These are phyloP conservation scores for Drepanosiphum platanoidis DNA, from an alignment of 2,888 invertebrate species.

Conservation along the genomic window DNA sequence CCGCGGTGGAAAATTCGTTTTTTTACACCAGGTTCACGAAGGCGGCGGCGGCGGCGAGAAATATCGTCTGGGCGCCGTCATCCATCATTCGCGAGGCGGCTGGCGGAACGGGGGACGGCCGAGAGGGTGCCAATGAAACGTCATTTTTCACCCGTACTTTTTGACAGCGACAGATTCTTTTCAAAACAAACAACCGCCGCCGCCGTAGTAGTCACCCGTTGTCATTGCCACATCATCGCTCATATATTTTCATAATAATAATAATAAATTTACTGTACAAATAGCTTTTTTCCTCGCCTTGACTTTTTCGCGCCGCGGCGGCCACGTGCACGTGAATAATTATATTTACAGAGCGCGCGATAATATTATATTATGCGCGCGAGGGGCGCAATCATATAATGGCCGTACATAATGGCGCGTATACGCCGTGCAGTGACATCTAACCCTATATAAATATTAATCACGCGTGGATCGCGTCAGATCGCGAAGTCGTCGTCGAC, in stretches of 20 bases:
- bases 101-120: not conserved
- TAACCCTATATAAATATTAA: not conserved
- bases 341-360: not conserved
- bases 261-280: conserved; percentile 26
- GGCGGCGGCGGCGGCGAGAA: not conserved
- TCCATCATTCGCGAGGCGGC: conserved; percentile 29
- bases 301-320: not conserved
- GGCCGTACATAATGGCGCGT: not conserved
- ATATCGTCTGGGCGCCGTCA: conserved; percentile 36
- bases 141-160: conserved; percentile 55
- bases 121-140: conserved; percentile 36
- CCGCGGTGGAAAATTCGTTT: not conserved
- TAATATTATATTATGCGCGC: not conserved
- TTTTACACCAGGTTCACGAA: not conserved
- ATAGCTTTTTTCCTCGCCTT: conserved; percentile 24
- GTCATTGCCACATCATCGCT: conserved; percentile 53
- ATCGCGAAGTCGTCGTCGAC: too few species aligned
- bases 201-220: conserved; percentile 27
- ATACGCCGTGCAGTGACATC: not conserved
- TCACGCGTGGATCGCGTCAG: not conserved
- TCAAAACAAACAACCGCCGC: conserved; percentile 52
- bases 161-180: conserved; percentile 60
- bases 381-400: not conserved
- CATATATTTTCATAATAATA: conserved; percentile 21
- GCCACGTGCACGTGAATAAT: not conserved